These are phyloP conservation scores for Parnassius smintheus DNA, from an alignment of 2,888 invertebrate genomes.

Conservation along the genomic window DNA sequence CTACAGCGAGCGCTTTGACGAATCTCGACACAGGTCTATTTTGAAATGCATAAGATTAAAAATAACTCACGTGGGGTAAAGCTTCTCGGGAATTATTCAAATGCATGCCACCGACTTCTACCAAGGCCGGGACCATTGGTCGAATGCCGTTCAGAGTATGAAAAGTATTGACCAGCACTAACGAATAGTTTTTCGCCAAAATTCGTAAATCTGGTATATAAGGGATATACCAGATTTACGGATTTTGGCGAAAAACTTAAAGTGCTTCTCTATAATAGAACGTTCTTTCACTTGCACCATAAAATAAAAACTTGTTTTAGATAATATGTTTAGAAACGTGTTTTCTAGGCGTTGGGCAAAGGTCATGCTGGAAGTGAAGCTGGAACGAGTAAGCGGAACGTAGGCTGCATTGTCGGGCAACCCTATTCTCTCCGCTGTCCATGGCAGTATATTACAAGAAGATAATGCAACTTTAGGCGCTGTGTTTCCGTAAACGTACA, in stretches of 20 bases:
- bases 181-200: slow-evolving; percentile 67
- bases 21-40: background rate
- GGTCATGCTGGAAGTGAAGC: slow-evolving; percentile 55
- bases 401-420: slow-evolving; percentile 57
- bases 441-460: slow-evolving; percentile 73
- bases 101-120: slow-evolving; percentile 85
- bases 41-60: background rate
- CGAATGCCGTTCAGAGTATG: slow-evolving; percentile 80
- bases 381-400: slow-evolving; percentile 65
- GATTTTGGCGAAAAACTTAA: no score
- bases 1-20: no score
- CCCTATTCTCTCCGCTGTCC: slow-evolving; percentile 50
- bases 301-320: slow-evolving; percentile 40
- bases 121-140: slow-evolving; percentile 78
- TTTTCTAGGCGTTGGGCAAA: slow-evolving; percentile 55
- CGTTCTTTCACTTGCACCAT: slow-evolving; percentile 58
- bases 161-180: slow-evolving; percentile 82
- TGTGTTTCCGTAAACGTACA: slow-evolving; percentile 57
- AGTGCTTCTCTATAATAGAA: slow-evolving; percentile 63
- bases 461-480: slow-evolving; percentile 73
- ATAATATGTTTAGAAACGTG: slow-evolving; percentile 30
- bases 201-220: slow-evolving; percentile 74
- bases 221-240: no score
- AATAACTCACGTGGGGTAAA: slow-evolving; percentile 67
- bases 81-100: slow-evolving; percentile 59